Evolutionary conservation across 1,140 invertebrate species (phyloP).

Genomic region (Pseudomyrmex gracilis): DNA sequence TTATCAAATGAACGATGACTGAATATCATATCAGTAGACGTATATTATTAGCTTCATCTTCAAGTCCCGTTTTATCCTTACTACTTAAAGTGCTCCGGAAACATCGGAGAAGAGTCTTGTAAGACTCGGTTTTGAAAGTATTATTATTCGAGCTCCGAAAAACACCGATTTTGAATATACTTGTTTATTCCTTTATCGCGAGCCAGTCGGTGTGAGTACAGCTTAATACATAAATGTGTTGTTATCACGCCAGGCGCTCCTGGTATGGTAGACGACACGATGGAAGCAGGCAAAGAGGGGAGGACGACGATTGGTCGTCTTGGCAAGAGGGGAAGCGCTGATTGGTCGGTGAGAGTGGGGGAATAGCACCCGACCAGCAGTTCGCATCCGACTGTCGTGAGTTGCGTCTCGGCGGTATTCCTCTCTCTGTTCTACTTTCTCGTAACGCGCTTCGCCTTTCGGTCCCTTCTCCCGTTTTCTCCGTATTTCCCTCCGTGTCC

Average conservation of each 20-base stretch:
- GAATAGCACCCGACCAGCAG: slow-evolving; percentile 56
- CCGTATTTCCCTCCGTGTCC: neutral
- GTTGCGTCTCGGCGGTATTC: slow-evolving; percentile 32
- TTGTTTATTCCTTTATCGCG: slow-evolving; percentile 44
- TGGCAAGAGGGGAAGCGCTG: slow-evolving; percentile 47
- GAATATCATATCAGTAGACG: too few relatives aligned
- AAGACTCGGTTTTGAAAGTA: too few relatives aligned
- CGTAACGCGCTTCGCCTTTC: too few relatives aligned
- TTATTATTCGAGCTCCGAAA: neutral
- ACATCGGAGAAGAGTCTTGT: too few relatives aligned
- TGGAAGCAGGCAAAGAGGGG: slow-evolving; percentile 51
- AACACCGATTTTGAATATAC: too few relatives aligned
- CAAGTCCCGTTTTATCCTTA: too few relatives aligned
- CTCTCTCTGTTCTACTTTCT: neutral
- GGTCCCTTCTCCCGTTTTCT: neutral
- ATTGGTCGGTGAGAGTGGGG: slow-evolving; percentile 63
- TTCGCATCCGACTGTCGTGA: slow-evolving; percentile 64
- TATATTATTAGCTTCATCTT: too few relatives aligned
- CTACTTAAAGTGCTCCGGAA: too few relatives aligned
- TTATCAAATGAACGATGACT: too few relatives aligned
- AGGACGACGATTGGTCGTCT: slow-evolving; percentile 65
- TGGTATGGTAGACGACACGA: slow-evolving; percentile 38
- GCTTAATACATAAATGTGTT: slow-evolving; percentile 57
- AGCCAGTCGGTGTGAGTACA: slow-evolving; percentile 28
- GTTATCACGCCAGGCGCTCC: slow-evolving; percentile 66